Evolutionary conservation across 2,113 vertebrate species (phyloP).

Genomic region (Grantiella picta): DNA sequence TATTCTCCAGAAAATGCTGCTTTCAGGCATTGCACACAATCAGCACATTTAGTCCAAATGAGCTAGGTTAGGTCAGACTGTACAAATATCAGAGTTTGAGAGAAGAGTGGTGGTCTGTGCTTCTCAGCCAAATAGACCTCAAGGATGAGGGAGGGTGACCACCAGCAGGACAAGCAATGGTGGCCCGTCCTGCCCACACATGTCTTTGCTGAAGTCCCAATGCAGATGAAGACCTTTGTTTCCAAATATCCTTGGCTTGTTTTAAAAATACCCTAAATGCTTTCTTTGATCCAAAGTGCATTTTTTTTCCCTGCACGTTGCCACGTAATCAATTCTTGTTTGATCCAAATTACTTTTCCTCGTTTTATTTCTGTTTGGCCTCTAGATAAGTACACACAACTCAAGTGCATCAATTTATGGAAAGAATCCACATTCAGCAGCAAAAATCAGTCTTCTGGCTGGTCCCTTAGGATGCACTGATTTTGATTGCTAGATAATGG

Average conservation of each 20-base stretch:
- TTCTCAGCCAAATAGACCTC: not conserved
- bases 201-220: not conserved
- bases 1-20: not conserved
- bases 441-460: not conserved
- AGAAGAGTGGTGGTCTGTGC: not conserved
- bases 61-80: not conserved
- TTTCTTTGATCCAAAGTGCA: not conserved
- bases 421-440: not conserved
- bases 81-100: not conserved
- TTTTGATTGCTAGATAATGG: not conserved
- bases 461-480: not conserved
- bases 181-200: not conserved
- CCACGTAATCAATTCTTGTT: not conserved
- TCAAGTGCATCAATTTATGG: not conserved
- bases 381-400: not conserved
- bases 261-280: not conserved
- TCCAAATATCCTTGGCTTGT: not conserved
- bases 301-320: not conserved
- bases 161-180: accelerated
- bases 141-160: not conserved
- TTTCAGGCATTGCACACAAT: not conserved
- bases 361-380: not conserved
- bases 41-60: not conserved
- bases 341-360: not conserved
- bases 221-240: not conserved